These are phyloP conservation scores for Perccottus glenii DNA, from an alignment of 2,113 vertebrate genomes.

Conservation along the genomic window DNA sequence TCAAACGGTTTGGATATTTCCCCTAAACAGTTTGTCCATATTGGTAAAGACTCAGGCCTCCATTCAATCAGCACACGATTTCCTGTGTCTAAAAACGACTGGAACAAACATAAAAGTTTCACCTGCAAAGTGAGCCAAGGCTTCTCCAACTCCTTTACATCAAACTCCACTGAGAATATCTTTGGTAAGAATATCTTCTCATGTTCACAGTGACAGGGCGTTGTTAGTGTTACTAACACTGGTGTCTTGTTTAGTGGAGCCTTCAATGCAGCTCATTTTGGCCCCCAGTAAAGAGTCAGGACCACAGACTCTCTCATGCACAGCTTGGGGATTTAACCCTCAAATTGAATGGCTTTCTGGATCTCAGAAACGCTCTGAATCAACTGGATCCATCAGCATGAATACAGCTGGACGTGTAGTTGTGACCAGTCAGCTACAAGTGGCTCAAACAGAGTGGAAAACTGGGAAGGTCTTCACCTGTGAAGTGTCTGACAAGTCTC, in stretches of 20 bases:
- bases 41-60: slow-evolving; percentile 25
- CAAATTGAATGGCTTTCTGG: slow-evolving; percentile 61
- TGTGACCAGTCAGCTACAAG: slow-evolving; percentile 54
- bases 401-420: slow-evolving; percentile 44
- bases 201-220: not conserved
- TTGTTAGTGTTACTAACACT: not conserved
- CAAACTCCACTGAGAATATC: not conserved
- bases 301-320: slow-evolving; percentile 58
- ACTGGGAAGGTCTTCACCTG: slow-evolving; percentile 56
- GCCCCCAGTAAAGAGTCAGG: slow-evolving; percentile 22
- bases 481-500: slow-evolving; percentile 50
- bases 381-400: slow-evolving; percentile 20
- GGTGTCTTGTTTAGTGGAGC: slow-evolving; percentile 36
- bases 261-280: slow-evolving; percentile 59
- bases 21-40: slow-evolving; percentile 22
- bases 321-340: slow-evolving; percentile 65
- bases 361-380: not conserved
- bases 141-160: not conserved
- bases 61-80: slow-evolving; percentile 36
- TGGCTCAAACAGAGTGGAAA: slow-evolving; percentile 62
- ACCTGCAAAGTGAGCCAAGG: slow-evolving; percentile 2
- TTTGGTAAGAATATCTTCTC: slow-evolving; percentile 6
- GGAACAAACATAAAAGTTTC: not conserved
- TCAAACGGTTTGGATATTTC: not conserved
- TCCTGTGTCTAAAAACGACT: slow-evolving; percentile 17